Percentiles rank a stretch among this genome's conserved stretches.
Conservation (phyloP, 2,797 vertebrate genomes). For the Notolepis coatsorum region DNA sequence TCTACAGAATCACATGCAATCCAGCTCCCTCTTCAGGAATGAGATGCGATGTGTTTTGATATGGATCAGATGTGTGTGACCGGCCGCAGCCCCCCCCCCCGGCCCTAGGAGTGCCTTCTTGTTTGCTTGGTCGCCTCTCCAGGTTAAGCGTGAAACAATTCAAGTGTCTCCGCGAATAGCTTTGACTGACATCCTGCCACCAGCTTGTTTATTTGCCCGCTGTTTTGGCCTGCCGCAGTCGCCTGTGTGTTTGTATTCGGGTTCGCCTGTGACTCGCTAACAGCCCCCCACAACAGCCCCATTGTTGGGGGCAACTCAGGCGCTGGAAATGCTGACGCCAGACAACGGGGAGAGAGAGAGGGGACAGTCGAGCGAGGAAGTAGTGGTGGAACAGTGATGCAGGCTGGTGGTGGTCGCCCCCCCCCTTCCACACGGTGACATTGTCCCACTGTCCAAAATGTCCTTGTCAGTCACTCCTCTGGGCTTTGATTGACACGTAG, state of each 20-base stretch:
- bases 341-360: slow-evolving; percentile 42
- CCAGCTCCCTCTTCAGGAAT: neutral
- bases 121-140: slow-evolving; percentile 50
- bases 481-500: slow-evolving; percentile 54
- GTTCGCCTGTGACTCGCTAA: slow-evolving; percentile 56
- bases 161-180: slow-evolving; percentile 41
- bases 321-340: slow-evolving; percentile 67
- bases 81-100: slow-evolving; percentile 4
- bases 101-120: slow-evolving; percentile 6
- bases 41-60: neutral
- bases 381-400: slow-evolving; percentile 23
- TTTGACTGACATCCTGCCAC: slow-evolving; percentile 72
- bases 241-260: slow-evolving; percentile 72
- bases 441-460: slow-evolving; percentile 17
- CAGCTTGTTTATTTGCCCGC: slow-evolving; percentile 75
- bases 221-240: slow-evolving; percentile 47
- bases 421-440: slow-evolving; percentile 2
- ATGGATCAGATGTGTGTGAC: slow-evolving; percentile 8
- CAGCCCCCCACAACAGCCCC: slow-evolving; percentile 61
- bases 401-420: neutral
- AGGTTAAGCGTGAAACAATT: slow-evolving; percentile 50
- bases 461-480: slow-evolving; percentile 14
- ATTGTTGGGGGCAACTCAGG: slow-evolving; percentile 66
- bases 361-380: slow-evolving; percentile 43
- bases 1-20: neutral